These are phyloP conservation scores for Euclidia mi DNA, from an alignment of 2,888 invertebrate species.

Conservation along the genomic window DNA sequence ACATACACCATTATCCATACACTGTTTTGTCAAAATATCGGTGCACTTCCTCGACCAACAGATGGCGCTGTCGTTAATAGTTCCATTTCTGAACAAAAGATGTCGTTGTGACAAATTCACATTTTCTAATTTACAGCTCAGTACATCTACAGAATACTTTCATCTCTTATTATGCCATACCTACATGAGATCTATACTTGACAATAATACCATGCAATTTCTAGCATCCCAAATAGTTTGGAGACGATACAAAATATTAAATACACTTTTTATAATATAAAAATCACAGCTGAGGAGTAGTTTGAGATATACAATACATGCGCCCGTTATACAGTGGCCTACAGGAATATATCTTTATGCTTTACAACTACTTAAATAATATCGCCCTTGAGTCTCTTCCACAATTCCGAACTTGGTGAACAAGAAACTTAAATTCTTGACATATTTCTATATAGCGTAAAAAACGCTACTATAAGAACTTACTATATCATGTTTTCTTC, in stretches of 20 bases:
- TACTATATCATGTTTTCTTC: no score
- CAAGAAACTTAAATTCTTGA: no score
- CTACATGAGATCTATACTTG: conserved; percentile 46
- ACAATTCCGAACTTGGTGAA: no score
- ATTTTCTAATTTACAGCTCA: not conserved
- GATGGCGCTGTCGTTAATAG: conserved; percentile 38
- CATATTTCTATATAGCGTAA: no score
- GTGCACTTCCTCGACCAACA: conserved; percentile 26
- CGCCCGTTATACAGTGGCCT: conserved; percentile 31
- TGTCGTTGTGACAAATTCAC: conserved; percentile 21
- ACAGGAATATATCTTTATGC: conserved; percentile 25
- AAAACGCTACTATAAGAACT: no score
- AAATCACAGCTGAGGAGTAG: conserved; percentile 62
- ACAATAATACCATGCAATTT: conserved; percentile 19
- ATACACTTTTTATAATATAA: conserved; percentile 48
- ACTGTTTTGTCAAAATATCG: conserved; percentile 14
- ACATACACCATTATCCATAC: no score
- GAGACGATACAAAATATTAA: conserved; percentile 56
- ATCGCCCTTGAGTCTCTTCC: no score
- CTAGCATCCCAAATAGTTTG: conserved; percentile 17
- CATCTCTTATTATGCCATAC: conserved; percentile 23
- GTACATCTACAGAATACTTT: conserved; percentile 24
- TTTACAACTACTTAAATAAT: conserved; percentile 3
- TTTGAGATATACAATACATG: conserved; percentile 34
- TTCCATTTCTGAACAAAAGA: conserved; percentile 28